phyloP scores from a whole-genome alignment of 1,140 invertebrate species.

The Periplaneta americana region DNA sequence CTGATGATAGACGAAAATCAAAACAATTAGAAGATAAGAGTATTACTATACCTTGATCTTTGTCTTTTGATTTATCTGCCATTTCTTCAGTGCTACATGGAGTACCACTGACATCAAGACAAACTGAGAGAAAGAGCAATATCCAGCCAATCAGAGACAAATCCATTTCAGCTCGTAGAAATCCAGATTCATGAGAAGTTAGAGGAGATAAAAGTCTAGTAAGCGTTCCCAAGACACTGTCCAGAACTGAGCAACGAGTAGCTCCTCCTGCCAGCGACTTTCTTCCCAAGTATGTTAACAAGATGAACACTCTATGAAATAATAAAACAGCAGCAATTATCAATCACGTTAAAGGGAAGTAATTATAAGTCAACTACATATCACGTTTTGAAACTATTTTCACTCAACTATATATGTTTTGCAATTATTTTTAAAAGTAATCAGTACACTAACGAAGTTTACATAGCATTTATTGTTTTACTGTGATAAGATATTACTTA shows the following conservation, averaged over 20 bases:
- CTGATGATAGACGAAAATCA: too few relatives aligned
- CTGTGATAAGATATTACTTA: too few relatives aligned
- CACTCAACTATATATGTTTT: too few relatives aligned
- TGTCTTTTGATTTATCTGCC: slow-evolving; percentile 26
- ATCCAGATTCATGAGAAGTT: slow-evolving; percentile 27
- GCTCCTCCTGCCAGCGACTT: slow-evolving; percentile 61
- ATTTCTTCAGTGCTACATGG: slow-evolving; percentile 27
- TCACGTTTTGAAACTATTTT: too few relatives aligned
- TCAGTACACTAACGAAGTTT: too few relatives aligned
- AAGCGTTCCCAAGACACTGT: slow-evolving; percentile 53
- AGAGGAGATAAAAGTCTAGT: slow-evolving; percentile 48
- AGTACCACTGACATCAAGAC: slow-evolving; percentile 49
- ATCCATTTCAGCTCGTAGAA: slow-evolving; percentile 43
- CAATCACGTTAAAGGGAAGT: too few relatives aligned
- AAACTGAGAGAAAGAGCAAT: slow-evolving; percentile 68
- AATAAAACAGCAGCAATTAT: neutral
- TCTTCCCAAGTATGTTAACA: slow-evolving; percentile 80
- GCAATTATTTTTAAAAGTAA: too few relatives aligned
- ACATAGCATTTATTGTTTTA: too few relatives aligned
- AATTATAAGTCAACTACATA: too few relatives aligned
- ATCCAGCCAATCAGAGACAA: slow-evolving; percentile 72
- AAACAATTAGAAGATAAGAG: too few relatives aligned
- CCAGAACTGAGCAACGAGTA: slow-evolving; percentile 54
- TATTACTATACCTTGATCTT: slow-evolving; percentile 17
- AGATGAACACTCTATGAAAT: slow-evolving; percentile 69